Conservation (phyloP, 2,113 vertebrate genomes). For the Hydropotes inermis region DNA sequence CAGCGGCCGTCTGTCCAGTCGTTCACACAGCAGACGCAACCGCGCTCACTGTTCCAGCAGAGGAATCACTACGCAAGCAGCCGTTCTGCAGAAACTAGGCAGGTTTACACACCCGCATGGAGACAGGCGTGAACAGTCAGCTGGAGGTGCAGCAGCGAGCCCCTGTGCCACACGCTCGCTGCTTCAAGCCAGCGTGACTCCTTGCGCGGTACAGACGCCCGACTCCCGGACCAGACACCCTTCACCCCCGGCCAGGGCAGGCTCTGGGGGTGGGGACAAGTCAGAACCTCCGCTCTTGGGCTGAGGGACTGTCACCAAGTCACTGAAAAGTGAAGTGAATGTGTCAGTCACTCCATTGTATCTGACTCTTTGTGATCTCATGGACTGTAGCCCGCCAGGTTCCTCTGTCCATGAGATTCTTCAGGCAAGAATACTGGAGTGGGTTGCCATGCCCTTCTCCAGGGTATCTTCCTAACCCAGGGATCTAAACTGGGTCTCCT, state of each 20-base stretch:
- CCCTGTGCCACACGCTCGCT: fast-evolving
- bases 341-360: fast-evolving
- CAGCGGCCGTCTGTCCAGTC: neutral
- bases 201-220: fast-evolving
- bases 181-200: fast-evolving
- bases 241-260: fast-evolving
- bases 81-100: neutral
- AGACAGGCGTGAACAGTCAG: neutral
- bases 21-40: neutral
- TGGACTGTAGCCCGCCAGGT: neutral
- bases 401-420: neutral
- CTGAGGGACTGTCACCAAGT: neutral
- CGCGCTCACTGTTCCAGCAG: fast-evolving
- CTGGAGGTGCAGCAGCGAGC: fast-evolving
- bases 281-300: too few species aligned
- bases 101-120: fast-evolving
- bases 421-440: neutral
- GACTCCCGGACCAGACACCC: neutral
- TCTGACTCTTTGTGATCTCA: neutral
- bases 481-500: neutral
- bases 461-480: neutral
- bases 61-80: neutral
- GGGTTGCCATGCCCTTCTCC: neutral
- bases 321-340: neutral
- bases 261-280: fast-evolving